These are phyloP conservation scores for Eonycteris spelaea DNA, from an alignment of 2,113 vertebrate genomes.

Conservation along the genomic window DNA sequence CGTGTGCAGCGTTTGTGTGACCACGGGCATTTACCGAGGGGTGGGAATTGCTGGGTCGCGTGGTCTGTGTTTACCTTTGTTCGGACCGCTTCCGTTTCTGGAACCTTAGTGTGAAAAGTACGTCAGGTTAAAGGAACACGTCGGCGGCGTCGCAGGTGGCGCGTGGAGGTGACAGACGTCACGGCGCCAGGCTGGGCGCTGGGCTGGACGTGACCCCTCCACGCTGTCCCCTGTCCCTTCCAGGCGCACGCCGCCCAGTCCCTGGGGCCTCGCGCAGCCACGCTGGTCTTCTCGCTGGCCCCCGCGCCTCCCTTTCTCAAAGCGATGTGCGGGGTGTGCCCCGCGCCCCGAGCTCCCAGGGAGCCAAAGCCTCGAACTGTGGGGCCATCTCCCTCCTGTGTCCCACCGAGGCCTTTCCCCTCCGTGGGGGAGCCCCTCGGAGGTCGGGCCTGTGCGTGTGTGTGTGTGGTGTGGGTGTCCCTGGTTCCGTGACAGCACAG, in stretches of 20 bases:
- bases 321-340: neutral
- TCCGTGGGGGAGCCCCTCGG: neutral
- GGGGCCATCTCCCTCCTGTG: too few relatives aligned
- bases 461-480: neutral
- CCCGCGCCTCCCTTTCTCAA: neutral
- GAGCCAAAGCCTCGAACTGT: neutral
- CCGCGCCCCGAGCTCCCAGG: fast-evolving
- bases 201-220: neutral
- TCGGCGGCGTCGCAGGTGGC: neutral
- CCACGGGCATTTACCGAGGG: neutral
- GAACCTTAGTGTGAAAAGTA: neutral
- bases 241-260: neutral
- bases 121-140: neutral
- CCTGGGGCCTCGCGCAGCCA: neutral
- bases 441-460: neutral
- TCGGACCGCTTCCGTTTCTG: neutral
- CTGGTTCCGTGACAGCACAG: fast-evolving
- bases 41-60: neutral
- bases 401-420: neutral
- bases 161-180: neutral
- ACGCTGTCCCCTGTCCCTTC: fast-evolving
- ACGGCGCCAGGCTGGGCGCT: neutral
- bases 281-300: neutral
- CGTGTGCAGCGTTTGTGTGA: neutral
- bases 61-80: neutral